Percentiles rank a stretch among this genome's conserved stretches.
phyloP scores from a whole-genome alignment of 2,888 invertebrate species.

The Ophioninae sp. region DNA sequence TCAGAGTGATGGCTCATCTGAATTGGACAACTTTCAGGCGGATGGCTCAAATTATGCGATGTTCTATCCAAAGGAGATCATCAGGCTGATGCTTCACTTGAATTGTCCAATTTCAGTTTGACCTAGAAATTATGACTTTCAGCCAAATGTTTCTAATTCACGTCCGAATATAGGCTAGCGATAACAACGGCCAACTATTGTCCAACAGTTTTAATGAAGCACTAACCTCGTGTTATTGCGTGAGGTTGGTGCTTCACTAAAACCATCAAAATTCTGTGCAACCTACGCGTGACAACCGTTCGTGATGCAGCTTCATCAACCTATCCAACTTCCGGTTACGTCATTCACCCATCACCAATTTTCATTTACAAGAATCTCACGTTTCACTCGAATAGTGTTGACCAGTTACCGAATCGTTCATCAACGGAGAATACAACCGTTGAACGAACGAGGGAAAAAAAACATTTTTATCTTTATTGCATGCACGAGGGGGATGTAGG shows the following conservation, averaged over 20 bases:
- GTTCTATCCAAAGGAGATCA: neutral
- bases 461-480: slow-evolving; percentile 24
- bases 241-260: neutral
- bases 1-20: neutral
- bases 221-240: too few relatives aligned
- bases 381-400: neutral
- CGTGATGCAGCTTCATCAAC: neutral
- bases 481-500: slow-evolving; percentile 14
- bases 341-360: neutral
- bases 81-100: neutral
- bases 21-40: neutral
- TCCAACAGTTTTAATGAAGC: neutral
- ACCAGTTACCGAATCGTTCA: slow-evolving; percentile 9
- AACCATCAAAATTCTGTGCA: neutral
- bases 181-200: neutral
- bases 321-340: neutral
- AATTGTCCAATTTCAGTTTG: neutral
- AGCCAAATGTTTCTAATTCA: neutral
- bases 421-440: neutral
- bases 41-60: neutral
- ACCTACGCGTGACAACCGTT: neutral
- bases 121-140: neutral
- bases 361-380: neutral
- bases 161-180: neutral
- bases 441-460: slow-evolving; percentile 27